Evolutionary conservation across 2,797 vertebrate genomes (phyloP), one percentile per base, ranked within the genome.

Genomic region (Tokudaia tokunoshimensis): DNA sequence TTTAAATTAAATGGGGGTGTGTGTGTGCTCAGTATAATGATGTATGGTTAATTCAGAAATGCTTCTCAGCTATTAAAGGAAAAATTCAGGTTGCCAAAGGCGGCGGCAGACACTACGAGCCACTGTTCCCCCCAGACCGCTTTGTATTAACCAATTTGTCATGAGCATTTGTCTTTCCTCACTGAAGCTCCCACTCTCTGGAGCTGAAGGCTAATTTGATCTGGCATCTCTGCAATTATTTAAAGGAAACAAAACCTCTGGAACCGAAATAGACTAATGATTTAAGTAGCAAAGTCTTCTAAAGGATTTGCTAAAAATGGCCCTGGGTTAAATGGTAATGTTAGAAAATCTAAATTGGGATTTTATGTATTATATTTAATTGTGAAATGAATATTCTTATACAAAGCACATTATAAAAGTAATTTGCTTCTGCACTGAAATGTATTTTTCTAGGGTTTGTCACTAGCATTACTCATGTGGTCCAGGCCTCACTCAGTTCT

Each of bases 81-180:
- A 85, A 83, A 95, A 94, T 78, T 94, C 63, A 65, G 59, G 92
- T 91, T 94, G 52, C 85, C 47, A 47, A 97, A 96, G 55, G 85
- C 91, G 17, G 78, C 67, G 52, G 93, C 95, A 70, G 94, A 55
- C 44, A 84, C 94, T 88, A 82, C 81, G 67, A 95, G 80, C 89
- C 87, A 90, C 41, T 88, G 89, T 97, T 92, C 61, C 91, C 93
- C 61, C 14, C 79, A 96, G 93, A 88, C 57, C 34, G 83, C 67
- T 91, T 12, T 96, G 95, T 91, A 95, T 94, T 95, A 97, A 89
- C 61, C 50, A 97, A 89, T 96, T 95, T 95, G 70, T 76, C 85
- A 92, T 96, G 96, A 94, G 94, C 89, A 89, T 92, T 97, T 91
- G 52, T 91, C 83, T 98, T 93, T 97, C 70, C 29, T 94, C 29